phyloP scores from a whole-genome alignment of 2,888 invertebrate species.

The Acleris sparsana region DNA sequence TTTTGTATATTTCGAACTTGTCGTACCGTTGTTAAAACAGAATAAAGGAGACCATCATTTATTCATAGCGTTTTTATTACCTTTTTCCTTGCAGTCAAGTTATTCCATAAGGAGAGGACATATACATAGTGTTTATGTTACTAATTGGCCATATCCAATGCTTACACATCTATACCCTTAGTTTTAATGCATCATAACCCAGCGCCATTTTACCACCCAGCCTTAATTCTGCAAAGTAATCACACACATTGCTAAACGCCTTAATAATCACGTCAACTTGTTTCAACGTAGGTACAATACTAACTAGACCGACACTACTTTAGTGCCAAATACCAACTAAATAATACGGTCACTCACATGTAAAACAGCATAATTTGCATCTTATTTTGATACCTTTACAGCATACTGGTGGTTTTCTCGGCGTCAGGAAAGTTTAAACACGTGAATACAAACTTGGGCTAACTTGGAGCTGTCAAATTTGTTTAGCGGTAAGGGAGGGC shows the following conservation, averaged over 20 bases:
- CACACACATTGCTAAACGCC: constrained; percentile 68
- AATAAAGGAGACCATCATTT: no score
- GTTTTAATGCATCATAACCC: background rate
- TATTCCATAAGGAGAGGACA: no score
- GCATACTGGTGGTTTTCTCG: constrained; percentile 27
- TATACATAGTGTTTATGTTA: no score
- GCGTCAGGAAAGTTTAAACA: constrained; percentile 54
- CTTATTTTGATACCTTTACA: constrained; percentile 44
- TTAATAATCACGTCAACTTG: constrained; percentile 79
- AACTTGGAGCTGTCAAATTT: constrained; percentile 83
- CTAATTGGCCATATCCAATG: background rate
- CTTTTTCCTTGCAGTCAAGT: no score
- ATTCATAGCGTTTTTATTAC: no score
- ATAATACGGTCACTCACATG: constrained; percentile 7
- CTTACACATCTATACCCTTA: background rate
- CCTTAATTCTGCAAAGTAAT: constrained; percentile 37
- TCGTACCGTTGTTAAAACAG: no score
- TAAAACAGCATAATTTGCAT: constrained; percentile 37
- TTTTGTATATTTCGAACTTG: no score
- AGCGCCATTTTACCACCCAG: constrained; percentile 13
- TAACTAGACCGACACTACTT: constrained; percentile 76
- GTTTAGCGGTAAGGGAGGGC: constrained; percentile 80
- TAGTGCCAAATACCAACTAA: constrained; percentile 50
- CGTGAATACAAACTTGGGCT: constrained; percentile 74
- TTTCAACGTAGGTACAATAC: constrained; percentile 77